Conservation (phyloP, 2,888 invertebrate genomes). For the Criorhina ranunculi region DNA sequence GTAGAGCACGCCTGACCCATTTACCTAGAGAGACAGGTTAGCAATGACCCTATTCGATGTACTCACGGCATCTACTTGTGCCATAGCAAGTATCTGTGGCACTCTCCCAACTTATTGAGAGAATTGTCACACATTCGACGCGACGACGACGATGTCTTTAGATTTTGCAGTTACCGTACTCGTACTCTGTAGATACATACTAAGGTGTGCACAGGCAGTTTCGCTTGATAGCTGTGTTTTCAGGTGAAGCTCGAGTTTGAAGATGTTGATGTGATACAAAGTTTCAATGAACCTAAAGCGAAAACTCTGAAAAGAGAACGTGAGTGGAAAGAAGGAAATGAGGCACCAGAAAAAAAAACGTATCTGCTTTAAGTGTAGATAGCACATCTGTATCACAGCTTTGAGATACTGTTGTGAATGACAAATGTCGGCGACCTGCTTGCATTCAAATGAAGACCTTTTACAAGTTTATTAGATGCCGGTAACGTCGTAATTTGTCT, state of each 20-base stretch:
- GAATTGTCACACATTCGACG: conserved; percentile 58
- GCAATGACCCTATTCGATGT: conserved; percentile 77
- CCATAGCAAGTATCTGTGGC: conserved; percentile 23
- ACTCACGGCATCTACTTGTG: conserved; percentile 33
- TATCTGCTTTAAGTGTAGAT: conserved; percentile 20
- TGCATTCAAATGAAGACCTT: conserved; percentile 54
- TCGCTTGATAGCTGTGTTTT: conserved; percentile 16
- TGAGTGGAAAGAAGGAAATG: conserved; percentile 30
- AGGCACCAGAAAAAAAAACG: neutral
- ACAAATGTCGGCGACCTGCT: conserved; percentile 60
- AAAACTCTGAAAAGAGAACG: conserved; percentile 39
- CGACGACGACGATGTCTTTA: neutral
- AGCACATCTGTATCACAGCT: conserved; percentile 27
- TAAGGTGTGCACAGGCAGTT: neutral
- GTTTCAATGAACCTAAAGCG: conserved; percentile 48
- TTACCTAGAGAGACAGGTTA: conserved; percentile 78
- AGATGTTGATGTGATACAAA: neutral
- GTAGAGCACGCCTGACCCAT: conserved; percentile 79
- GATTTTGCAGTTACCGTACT: neutral
- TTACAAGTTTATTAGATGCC: conserved; percentile 45
- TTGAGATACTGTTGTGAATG: conserved; percentile 47
- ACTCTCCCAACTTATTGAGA: conserved; percentile 34
- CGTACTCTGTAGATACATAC: neutral
- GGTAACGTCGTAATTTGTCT: conserved; percentile 42
- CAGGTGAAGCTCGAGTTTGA: conserved; percentile 11